phyloP scores from a whole-genome alignment of 2,888 invertebrate species.

The Cloeon dipterum region DNA sequence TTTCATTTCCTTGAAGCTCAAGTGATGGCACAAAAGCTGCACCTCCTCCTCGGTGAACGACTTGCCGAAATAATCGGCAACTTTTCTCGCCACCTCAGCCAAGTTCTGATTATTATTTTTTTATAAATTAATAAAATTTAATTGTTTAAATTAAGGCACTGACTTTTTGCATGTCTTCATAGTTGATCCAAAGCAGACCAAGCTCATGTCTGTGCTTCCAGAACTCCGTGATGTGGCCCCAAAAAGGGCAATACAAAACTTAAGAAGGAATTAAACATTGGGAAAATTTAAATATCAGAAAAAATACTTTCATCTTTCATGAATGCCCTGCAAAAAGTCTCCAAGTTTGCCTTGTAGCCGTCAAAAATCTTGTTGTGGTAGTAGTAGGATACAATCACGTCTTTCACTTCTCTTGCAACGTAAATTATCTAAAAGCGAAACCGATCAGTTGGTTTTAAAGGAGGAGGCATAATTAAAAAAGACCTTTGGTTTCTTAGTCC shows the following conservation, averaged over 20 bases:
- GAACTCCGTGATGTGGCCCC: conserved; percentile 35
- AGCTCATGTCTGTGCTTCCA: conserved; percentile 45
- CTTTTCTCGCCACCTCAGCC: not conserved
- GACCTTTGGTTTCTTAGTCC: too few relatives aligned
- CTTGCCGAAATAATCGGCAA: not conserved
- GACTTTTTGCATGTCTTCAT: conserved; percentile 53
- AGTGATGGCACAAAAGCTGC: not conserved
- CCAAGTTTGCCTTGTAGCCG: conserved; percentile 32
- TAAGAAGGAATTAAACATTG: too few relatives aligned
- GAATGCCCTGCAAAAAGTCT: conserved; percentile 52
- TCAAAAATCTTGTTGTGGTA: conserved; percentile 56
- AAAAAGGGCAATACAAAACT: conserved; percentile 29
- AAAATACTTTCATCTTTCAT: conserved; percentile 39
- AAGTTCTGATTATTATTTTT: not conserved
- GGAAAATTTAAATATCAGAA: too few relatives aligned
- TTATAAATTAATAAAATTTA: not conserved
- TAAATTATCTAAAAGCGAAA: conserved; percentile 36
- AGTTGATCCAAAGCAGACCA: conserved; percentile 53
- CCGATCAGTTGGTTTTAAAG: too few relatives aligned
- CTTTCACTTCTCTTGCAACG: conserved; percentile 72
- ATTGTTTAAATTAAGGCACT: too few relatives aligned
- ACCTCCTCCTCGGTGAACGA: not conserved
- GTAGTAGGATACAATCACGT: conserved; percentile 70
- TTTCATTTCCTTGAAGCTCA: not conserved
- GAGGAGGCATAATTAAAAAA: too few relatives aligned